Evolutionary conservation across 2,113 vertebrate species (phyloP).

Genomic region (Centropus bengalensis): DNA sequence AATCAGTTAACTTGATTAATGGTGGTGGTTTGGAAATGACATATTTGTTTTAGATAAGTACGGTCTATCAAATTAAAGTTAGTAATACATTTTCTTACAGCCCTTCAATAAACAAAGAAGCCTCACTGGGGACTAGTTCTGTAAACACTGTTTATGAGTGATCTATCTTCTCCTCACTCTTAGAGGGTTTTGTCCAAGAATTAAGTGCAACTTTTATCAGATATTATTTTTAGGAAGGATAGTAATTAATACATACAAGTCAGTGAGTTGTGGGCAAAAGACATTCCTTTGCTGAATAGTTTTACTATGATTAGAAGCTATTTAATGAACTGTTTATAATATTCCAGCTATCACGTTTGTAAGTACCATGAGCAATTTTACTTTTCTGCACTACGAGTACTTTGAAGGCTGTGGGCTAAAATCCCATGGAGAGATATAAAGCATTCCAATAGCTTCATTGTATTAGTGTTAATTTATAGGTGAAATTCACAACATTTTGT

Average conservation of each 20-base stretch:
- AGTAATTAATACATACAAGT: background rate
- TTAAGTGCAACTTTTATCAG: background rate
- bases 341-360: background rate
- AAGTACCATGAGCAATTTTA: background rate
- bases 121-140: background rate
- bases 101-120: background rate
- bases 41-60: constrained; percentile 5
- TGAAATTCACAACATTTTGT: background rate
- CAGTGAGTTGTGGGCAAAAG: background rate
- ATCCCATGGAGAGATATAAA: background rate
- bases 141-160: background rate
- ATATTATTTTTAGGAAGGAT: background rate
- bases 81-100: background rate
- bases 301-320: background rate
- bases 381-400: background rate
- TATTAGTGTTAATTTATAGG: background rate
- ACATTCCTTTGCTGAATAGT: background rate
- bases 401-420: background rate
- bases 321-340: background rate
- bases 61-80: background rate
- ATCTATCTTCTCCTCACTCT: background rate
- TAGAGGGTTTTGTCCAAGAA: background rate
- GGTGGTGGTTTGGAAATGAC: background rate
- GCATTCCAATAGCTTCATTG: background rate
- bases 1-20: constrained; percentile 21